Conservation (phyloP, 2,797 vertebrate species). For the Pygocentrus nattereri region DNA sequence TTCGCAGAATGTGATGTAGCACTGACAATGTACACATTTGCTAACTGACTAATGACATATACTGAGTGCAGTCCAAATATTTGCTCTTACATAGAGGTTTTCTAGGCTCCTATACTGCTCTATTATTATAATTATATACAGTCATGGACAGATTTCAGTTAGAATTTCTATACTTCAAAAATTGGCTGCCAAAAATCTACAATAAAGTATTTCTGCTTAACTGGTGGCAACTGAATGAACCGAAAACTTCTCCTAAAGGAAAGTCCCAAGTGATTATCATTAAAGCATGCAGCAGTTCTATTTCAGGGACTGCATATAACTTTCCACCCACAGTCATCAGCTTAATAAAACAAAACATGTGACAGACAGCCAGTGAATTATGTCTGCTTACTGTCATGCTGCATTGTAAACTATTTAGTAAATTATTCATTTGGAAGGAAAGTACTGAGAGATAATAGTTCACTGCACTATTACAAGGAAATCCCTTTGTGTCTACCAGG, state of each 20-base stretch:
- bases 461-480: constrained; percentile 12
- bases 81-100: not conserved
- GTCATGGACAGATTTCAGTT: not conserved
- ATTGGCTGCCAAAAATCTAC: not conserved
- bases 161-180: not conserved
- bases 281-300: constrained; percentile 12
- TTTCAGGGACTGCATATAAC: constrained; percentile 10
- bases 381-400: constrained; percentile 11
- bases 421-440: constrained; percentile 38
- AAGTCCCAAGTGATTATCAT: constrained; percentile 4
- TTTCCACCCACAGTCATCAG: constrained; percentile 7
- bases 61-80: not conserved
- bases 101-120: not conserved
- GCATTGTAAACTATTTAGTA: constrained; percentile 16
- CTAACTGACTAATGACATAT: not conserved
- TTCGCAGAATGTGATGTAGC: too few relatives aligned
- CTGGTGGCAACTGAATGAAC: not conserved
- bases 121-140: not conserved
- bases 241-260: not conserved
- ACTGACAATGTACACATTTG: not conserved
- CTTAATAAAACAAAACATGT: constrained; percentile 25
- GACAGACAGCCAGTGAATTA: not conserved
- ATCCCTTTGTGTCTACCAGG: constrained; percentile 9
- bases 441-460: constrained; percentile 7
- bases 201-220: not conserved